These are phyloP conservation scores for Magallana gigas DNA, from an alignment of 1,140 invertebrate genomes.

Conservation along the genomic window DNA sequence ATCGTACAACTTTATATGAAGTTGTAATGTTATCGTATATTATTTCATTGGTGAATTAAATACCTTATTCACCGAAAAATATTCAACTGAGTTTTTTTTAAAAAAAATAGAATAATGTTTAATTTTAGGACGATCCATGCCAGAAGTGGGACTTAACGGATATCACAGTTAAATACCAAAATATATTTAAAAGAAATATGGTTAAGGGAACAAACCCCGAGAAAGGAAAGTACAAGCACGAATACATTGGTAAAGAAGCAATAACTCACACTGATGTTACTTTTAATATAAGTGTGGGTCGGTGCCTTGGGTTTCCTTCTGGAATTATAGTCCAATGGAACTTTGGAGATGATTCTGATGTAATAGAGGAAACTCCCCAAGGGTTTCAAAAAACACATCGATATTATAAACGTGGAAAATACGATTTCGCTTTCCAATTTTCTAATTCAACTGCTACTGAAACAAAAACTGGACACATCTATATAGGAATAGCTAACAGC, in stretches of 20 bases:
- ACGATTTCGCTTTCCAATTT: background rate
- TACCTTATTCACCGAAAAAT: no score
- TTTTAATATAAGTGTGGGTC: background rate
- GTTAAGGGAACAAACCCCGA: background rate
- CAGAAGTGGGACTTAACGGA: no score
- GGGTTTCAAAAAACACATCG: background rate
- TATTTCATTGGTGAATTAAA: no score
- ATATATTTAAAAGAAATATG: background rate
- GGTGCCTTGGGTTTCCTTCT: background rate
- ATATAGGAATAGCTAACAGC: background rate
- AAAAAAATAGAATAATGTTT: no score
- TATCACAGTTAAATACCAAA: background rate
- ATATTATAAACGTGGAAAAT: background rate
- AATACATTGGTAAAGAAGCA: background rate
- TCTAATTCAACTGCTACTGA: background rate
- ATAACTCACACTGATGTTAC: background rate
- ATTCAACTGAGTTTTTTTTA: no score
- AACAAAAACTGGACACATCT: background rate
- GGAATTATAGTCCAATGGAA: background rate
- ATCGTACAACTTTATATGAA: no score
- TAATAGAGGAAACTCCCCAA: background rate
- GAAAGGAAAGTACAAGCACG: conserved; percentile 3
- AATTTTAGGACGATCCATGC: no score
- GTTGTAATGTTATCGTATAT: no score
- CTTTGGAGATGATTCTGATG: background rate